Evolutionary conservation across 2,888 invertebrate genomes (phyloP).

Genomic region (Clistopyga incitator): DNA sequence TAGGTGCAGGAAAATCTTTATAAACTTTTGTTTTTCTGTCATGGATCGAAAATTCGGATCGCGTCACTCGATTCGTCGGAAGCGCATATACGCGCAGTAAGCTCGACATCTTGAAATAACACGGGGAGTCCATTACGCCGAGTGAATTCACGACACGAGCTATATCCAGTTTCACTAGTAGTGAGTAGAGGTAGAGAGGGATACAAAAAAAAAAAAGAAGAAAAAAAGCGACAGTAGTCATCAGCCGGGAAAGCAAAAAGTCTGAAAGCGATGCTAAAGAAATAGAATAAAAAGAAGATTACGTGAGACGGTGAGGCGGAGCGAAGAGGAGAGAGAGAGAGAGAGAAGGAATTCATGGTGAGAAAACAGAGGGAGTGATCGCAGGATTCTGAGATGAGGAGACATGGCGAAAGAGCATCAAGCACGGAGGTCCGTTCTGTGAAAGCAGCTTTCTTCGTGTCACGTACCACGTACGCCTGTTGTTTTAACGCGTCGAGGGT

Average conservation of each 20-base stretch:
- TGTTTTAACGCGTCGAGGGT: conserved; percentile 73
- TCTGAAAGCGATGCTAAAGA: conserved; percentile 64
- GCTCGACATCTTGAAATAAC: conserved; percentile 62
- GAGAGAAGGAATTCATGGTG: conserved; percentile 43
- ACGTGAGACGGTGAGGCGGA: not conserved
- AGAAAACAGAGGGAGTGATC: conserved; percentile 66
- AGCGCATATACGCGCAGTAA: conserved; percentile 23
- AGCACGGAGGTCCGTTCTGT: conserved; percentile 66
- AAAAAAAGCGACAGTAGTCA: conserved; percentile 47
- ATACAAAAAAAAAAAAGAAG: conserved; percentile 35
- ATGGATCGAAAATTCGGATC: conserved; percentile 5
- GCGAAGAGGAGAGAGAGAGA: conserved; percentile 35
- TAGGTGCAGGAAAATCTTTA: conserved; percentile 27
- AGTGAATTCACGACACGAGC: conserved; percentile 64
- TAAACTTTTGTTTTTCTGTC: conserved; percentile 2
- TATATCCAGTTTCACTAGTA: conserved; percentile 61
- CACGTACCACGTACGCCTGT: conserved; percentile 73
- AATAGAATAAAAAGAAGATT: conserved; percentile 57
- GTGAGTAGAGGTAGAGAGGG: conserved; percentile 49
- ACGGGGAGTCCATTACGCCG: conserved; percentile 66
- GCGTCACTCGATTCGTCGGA: conserved; percentile 19
- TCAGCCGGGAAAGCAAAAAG: conserved; percentile 61
- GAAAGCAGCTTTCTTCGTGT: conserved; percentile 71
- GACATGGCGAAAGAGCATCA: conserved; percentile 47
- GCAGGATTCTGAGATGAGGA: conserved; percentile 55